Base-by-base conservation (phyloP, 2,113 vertebrate genomes). In the Apodemus speciosus region DNA sequence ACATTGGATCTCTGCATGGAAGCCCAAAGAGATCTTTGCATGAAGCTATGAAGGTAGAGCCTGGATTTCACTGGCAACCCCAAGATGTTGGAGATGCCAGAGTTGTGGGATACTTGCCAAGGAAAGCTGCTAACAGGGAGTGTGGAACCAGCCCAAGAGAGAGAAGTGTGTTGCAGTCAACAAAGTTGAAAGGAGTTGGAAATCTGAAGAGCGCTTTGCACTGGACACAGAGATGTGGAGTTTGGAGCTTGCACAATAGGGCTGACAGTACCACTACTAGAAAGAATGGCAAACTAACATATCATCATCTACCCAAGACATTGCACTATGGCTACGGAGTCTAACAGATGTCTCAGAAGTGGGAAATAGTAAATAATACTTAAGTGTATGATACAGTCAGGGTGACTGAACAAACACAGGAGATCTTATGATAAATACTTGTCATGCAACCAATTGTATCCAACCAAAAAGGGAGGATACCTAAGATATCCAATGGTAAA, bases 361-460 rank as follows among this genome's bases (percentile, higher is more conserved):
- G 75, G 80, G 23, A 95, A 69, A 87, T 46, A 64, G 43, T 92
- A 89, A 91, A 80, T 64, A 90, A 80, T 43, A 87, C 16, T 43
- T 86, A 35, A 71, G 58, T 35, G 72, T 21, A 25, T 92, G 62
- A 62, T 91, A 71, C 10, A 51, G 38, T 60, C 9, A n/a, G 11
- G 30, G 32, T 79, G 66, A 75, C 23, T 46, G 81, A 91, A 89
- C 43, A 88, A 90, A 94, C 84, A 75, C 25, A 87, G 62, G 68
- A 64, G 11, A 30, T 58, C 30, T 81, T 90, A 3, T 18, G 58
- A 40, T 71, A 56, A 43, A 92, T 88, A 76, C 4, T 27, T 11
- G 35, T 40, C n/a, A 72, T 40, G 35, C 21, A 38, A 80, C 35
- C 13, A 56, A 56, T 80, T 85, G 51, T 84, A 64, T 77, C 53